Base-by-base conservation (phyloP, 2,113 vertebrate genomes). In the Pelvicachromis taeniatus region DNA sequence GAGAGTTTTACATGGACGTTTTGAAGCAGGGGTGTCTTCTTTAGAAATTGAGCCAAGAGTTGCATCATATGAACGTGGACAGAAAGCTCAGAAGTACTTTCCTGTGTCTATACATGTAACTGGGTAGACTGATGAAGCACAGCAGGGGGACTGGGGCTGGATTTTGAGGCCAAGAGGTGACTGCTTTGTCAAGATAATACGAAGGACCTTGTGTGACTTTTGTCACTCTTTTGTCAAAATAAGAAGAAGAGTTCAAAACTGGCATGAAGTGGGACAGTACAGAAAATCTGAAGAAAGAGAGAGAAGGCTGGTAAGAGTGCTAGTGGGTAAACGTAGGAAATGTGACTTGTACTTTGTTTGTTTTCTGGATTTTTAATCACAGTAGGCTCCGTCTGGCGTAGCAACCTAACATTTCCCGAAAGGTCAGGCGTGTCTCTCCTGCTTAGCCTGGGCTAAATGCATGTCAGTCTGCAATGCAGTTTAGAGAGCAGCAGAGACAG, bases 391-490 rank as follows among this genome's bases (percentile, higher is more conserved):
- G 42, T 53, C 80, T 70, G 84, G 40, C 5, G 65, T 77, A 84
- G 87, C 82, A 80, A 82, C 77, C 68, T 89, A 86, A 91, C 87
- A 92, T 93, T 93, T 93, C 50, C 59, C 19, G 1, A 93, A 95
- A 94, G 92, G 94, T 94, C 93, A 94, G 81, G 58, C 63, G 7
- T 68, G 90, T 93, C 91, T 90, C 63, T 70, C 54, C 83, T 83
- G 87, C 80, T 93, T 91, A 89, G 82, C 58, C 31, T 19, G 45
- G 40, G 83, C 86, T 88, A 90, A 92, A 91, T 82, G 54, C 83
- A 42, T 68, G 85, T 93, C 88, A 78, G 83, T 85, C 45, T 58
- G 52, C n/a, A 8, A 81, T 35, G 83, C 77, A 17, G 83, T 77
- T 86, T 33, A 35, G 77, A 86, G 86, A 89, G 80, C 86, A n/a